Evolutionary conservation across 2,888 invertebrate species (phyloP).

Genomic region (Megalurothrips usitatus): DNA sequence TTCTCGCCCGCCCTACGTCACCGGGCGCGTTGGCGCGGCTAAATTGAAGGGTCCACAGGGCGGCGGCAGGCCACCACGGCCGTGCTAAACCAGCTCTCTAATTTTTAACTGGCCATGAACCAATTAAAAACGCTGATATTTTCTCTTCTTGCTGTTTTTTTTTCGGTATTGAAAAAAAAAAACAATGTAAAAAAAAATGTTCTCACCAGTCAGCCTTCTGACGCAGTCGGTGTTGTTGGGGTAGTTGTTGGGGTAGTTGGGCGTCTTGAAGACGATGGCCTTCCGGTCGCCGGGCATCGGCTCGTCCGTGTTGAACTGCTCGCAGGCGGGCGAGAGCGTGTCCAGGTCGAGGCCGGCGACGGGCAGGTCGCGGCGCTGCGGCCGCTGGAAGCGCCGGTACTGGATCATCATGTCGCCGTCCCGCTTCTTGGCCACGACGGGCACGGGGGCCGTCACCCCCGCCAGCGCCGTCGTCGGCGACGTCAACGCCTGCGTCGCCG

Average conservation of each 20-base stretch:
- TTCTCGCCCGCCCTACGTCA: no score
- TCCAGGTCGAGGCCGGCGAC: not conserved
- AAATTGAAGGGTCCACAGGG: no score
- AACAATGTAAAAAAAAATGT: not conserved
- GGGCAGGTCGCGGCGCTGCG: not conserved
- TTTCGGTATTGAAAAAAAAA: not conserved
- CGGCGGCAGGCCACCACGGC: no score
- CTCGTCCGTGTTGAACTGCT: not conserved
- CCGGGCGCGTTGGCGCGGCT: no score
- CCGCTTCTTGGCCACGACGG: not conserved
- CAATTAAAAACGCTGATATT: not conserved
- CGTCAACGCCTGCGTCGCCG: not conserved
- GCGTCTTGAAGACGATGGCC: slow-evolving; percentile 64
- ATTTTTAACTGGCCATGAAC: no score
- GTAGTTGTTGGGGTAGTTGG: slow-evolving; percentile 63
- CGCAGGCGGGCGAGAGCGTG: not conserved
- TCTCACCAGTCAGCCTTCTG: slow-evolving; percentile 61
- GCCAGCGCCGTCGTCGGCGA: not conserved
- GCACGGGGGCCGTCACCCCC: not conserved
- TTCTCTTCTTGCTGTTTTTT: not conserved
- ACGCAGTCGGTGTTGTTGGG: slow-evolving; percentile 64
- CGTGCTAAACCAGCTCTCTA: no score
- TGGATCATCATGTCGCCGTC: slow-evolving; percentile 14
- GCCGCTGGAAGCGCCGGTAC: slow-evolving; percentile 3
- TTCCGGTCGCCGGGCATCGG: slow-evolving; percentile 48